Evolutionary conservation across 2,888 invertebrate genomes (phyloP).

Genomic region (Melanargia galathea): DNA sequence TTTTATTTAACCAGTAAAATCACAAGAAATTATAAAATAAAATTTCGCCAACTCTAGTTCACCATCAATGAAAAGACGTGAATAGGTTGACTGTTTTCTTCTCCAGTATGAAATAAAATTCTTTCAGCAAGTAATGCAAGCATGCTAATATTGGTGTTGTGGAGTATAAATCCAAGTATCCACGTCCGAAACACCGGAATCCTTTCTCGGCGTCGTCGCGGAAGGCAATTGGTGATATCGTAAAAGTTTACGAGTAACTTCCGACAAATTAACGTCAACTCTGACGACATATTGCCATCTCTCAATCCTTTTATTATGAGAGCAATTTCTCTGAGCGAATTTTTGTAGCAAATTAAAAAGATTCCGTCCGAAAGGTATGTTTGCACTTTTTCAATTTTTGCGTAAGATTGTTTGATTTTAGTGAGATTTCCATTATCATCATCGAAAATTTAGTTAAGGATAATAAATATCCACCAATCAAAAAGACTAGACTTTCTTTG

Average conservation of each 20-base stretch:
- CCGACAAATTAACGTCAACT: constrained; percentile 70
- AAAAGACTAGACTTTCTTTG: no score
- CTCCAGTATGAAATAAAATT: neutral
- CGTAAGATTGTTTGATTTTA: no score
- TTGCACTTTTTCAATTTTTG: neutral
- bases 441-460: no score
- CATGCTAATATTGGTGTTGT: constrained; percentile 24
- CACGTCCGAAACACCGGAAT: constrained; percentile 48
- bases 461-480: no score
- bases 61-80: neutral
- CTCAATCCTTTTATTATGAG: constrained; percentile 20
- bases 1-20: neutral
- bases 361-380: neutral
- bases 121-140: constrained; percentile 7
- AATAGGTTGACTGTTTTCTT: neutral
- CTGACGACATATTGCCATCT: constrained; percentile 44
- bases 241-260: constrained; percentile 78
- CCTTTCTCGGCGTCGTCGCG: constrained; percentile 62
- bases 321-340: constrained; percentile 3
- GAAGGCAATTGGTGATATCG: constrained; percentile 72
- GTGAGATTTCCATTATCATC: no score
- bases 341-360: constrained; percentile 1
- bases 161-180: constrained; percentile 29
- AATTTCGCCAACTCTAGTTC: neutral
- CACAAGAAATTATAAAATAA: neutral